Percentiles rank a stretch among this genome's conserved stretches.
Evolutionary conservation across 2,113 vertebrate species (phyloP).

Genomic region (Ceyx cyanopectus): DNA sequence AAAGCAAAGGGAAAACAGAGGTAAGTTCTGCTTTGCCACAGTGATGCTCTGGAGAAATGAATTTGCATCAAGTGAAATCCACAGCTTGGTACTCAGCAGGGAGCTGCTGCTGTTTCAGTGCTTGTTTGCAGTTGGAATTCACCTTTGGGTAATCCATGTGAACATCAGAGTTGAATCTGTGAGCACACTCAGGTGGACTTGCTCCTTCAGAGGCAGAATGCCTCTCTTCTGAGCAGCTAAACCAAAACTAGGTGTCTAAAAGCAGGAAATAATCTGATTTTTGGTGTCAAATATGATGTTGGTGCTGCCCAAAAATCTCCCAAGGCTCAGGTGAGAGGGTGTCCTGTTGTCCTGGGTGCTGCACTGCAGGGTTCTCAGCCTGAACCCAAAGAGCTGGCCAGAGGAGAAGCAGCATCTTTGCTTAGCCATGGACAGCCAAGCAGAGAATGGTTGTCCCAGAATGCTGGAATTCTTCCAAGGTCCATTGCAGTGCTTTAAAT

Average conservation of each 20-base stretch:
- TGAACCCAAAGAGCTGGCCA: background rate
- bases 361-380: background rate
- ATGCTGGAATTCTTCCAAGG: background rate
- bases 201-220: background rate
- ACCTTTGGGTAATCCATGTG: background rate
- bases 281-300: background rate
- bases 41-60: background rate
- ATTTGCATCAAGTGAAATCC: slow-evolving; percentile 23
- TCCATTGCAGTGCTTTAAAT: background rate
- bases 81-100: background rate
- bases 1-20: slow-evolving; percentile 99
- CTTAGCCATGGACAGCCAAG: background rate
- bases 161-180: background rate
- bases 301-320: background rate
- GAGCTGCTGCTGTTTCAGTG: background rate
- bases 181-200: background rate
- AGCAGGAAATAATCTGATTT: background rate
- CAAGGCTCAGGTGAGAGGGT: background rate
- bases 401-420: background rate
- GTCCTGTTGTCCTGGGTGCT: background rate
- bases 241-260: background rate
- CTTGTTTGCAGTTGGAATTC: slow-evolving; percentile 1
- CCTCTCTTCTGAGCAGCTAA: background rate
- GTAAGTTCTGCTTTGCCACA: slow-evolving; percentile 77
- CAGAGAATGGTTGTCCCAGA: background rate